Evolutionary conservation across 2,888 invertebrate genomes (phyloP), one percentile per base, ranked within the genome.

Genomic region (Margaritifera margaritifera): DNA sequence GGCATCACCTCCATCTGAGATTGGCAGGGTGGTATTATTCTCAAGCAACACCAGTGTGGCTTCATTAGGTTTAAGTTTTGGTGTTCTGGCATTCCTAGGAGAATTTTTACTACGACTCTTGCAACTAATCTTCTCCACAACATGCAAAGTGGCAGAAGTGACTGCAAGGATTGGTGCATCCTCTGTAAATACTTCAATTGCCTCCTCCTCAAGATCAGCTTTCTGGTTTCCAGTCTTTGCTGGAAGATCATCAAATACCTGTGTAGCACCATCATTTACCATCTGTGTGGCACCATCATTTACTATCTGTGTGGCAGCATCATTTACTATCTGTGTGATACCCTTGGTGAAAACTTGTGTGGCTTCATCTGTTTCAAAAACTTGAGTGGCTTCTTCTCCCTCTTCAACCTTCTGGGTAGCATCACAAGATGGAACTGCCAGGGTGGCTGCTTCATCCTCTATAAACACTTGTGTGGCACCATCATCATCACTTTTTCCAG

Each of bases 11-110:
- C 55, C 27, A 68, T 64, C 18, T 61, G 59, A 52, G 58, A 11
- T 11, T 52, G 22, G 11, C 22, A 31, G 6, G 42, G 6, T 19
- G 27, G 31, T 27, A 27, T 25, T 19, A 22, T 58, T 24, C 15
- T 69, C 69, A 55, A 72, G 64, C 55, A 75, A 55, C 5, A 72
- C 66, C 55, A 69, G 75, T 25, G 71, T 75, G n/a, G 75, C 65
- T 66, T 67, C 74, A 60, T 75, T 58, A 25, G 56, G 42, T 56
- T 20, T 42, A 52, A 20, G 42, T 31, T 56, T 53, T 42, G 53
- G 25, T n/a, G 60, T 42, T 42, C 42, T 42, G 42, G 42, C 42
- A 42, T 42, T 42, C 42, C 20, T 57, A 57, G 15, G 42, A n/a
- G n/a, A n/a, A 42, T 42, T 42, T 42, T 15, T 42, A 15, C 15